phyloP scores from a whole-genome alignment of 2,888 invertebrate species.

The Drosophila atripex region DNA sequence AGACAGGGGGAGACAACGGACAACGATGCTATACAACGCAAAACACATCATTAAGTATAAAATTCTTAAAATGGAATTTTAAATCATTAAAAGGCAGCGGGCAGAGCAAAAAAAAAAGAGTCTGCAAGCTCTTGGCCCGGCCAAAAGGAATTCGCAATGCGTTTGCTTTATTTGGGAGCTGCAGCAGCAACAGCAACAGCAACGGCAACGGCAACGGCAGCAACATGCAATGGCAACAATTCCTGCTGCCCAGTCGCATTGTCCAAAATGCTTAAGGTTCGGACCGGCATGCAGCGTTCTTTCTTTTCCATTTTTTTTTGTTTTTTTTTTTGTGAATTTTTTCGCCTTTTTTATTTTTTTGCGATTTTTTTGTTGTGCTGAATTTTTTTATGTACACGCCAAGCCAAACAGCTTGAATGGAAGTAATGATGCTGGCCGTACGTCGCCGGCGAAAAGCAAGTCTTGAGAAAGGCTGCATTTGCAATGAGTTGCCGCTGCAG shows the following conservation, averaged over 20 bases:
- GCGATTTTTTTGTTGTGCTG: constrained; percentile 3
- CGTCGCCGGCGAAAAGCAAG: constrained; percentile 55
- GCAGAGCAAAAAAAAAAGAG: constrained; percentile 37
- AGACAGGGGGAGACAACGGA: not conserved
- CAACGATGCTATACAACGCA: constrained; percentile 80
- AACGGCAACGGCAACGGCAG: constrained; percentile 46
- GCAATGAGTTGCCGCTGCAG: constrained; percentile 68
- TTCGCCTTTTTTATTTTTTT: constrained; percentile 13
- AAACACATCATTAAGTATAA: constrained; percentile 85
- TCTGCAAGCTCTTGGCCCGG: constrained; percentile 9
- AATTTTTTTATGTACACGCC: constrained; percentile 75
- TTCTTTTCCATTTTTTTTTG: constrained; percentile 12
- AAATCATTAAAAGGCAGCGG: constrained; percentile 79
- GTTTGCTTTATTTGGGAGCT: constrained; percentile 79
- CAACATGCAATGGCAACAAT: constrained; percentile 71
- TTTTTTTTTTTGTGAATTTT: constrained; percentile 8
- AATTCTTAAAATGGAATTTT: constrained; percentile 85
- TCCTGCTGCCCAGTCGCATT: constrained; percentile 51
- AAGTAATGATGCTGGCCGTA: constrained; percentile 76
- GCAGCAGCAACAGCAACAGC: constrained; percentile 32
- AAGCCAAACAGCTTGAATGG: constrained; percentile 78
- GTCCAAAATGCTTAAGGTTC: constrained; percentile 54
- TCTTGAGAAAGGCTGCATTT: constrained; percentile 78
- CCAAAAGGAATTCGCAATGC: constrained; percentile 75
- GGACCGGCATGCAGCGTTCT: constrained; percentile 44